Evolutionary conservation across 2,113 vertebrate genomes (phyloP), one percentile per base, ranked within the genome.

Genomic region (Melanocharis versteri): DNA sequence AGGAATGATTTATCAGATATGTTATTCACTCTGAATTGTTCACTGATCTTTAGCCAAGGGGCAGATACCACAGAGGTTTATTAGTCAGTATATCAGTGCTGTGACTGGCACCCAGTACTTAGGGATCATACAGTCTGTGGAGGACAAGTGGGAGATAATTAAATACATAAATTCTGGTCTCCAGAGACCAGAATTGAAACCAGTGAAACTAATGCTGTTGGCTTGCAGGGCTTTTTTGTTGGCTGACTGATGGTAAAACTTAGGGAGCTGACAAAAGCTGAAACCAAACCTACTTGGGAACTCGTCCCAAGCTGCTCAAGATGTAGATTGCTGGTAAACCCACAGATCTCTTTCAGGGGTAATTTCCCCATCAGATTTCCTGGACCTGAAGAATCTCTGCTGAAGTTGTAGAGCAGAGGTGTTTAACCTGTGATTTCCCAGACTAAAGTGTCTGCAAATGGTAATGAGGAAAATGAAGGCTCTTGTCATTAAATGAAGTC

Each of bases 111-210:
- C 51, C 83, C 60, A 42, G 85, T 60, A 76, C 64, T 73, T 47
- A 54, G 47, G 37, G 30, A 71, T 81, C 6, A 2, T 40, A 33
- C 22, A 71, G 69, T 47, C 53, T 72, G 13, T 58, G n/a, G 37
- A 76, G 40, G 33, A 90, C 40, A 73, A 90, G 72, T 60, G 47
- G 40, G 33, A 90, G n/a, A 73, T 83, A 72, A 92, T 91, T 80
- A 84, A 87, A 83, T 69, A 73, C 75, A 76, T 88, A 88, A 90
- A 87, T 90, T 94, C 60, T 42, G 35, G 47, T 68, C 68, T 88
- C 44, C 23, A 42, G 62, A 66, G 70, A 45, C 39, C 0, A 0
- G n/a, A n/a, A n/a, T n/a, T n/a, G n/a, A n/a, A n/a, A n/a, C n/a
- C n/a, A n/a, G n/a, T 77, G 51, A 86, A 48, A 71, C 40, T 66